phyloP scores from a whole-genome alignment of 2,888 invertebrate species.

The Atethmia centrago region DNA sequence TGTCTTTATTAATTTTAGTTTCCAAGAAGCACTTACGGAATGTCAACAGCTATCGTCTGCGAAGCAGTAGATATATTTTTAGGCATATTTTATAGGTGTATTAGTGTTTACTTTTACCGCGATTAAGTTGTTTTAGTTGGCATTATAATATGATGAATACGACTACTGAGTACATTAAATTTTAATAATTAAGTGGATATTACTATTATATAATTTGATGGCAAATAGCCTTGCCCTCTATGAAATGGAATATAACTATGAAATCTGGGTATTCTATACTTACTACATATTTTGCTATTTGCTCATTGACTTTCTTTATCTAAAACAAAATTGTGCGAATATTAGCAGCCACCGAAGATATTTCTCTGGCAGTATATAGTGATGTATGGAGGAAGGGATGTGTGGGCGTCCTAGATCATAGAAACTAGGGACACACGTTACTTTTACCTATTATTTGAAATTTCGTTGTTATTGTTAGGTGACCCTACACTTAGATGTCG shows the following conservation, averaged over 20 bases:
- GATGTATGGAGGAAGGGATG: conserved; percentile 36
- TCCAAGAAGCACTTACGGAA: conserved; percentile 8
- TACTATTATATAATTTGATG: too few species aligned
- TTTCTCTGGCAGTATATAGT: conserved; percentile 35
- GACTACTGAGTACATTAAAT: too few species aligned
- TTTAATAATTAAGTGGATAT: too few species aligned
- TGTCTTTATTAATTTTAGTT: conserved; percentile 29
- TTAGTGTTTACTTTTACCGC: conserved; percentile 1
- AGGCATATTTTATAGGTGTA: background rate
- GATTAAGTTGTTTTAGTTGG: too few species aligned
- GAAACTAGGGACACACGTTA: background rate
- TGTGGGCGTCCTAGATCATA: conserved; percentile 7
- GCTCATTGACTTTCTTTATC: background rate
- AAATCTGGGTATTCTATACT: background rate
- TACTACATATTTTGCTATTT: background rate
- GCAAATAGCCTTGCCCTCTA: background rate
- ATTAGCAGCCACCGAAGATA: conserved; percentile 22
- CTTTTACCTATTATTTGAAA: background rate
- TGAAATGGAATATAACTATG: background rate
- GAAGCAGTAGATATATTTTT: background rate
- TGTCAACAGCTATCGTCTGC: conserved; percentile 13
- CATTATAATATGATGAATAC: too few species aligned
- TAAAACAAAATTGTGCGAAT: conserved; percentile 5
- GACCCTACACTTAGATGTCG: background rate
- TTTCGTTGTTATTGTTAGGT: background rate